phyloP scores from a whole-genome alignment of 1,140 invertebrate genomes.

The Zaprionus tsacasi region DNA sequence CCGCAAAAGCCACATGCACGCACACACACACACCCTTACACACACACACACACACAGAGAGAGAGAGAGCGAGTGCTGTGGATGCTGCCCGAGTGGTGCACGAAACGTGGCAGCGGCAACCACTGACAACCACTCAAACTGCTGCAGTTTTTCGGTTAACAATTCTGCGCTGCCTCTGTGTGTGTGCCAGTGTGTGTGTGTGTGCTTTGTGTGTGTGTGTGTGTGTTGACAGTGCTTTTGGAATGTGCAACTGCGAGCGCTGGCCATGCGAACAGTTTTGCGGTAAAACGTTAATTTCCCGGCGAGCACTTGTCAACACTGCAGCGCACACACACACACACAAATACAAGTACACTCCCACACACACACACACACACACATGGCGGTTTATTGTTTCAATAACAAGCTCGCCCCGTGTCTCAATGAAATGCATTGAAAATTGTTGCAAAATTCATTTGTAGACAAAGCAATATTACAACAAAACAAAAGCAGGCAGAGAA shows the following conservation, averaged over 20 bases:
- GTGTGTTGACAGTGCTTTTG: slow-evolving; percentile 75
- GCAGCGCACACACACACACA: slow-evolving; percentile 48
- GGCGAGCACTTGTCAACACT: slow-evolving; percentile 79
- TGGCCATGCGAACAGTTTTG: slow-evolving; percentile 67
- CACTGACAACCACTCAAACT: slow-evolving; percentile 78
- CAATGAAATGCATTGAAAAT: slow-evolving; percentile 52
- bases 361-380: background rate
- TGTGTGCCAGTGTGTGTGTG: slow-evolving; percentile 18
- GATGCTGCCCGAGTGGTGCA: slow-evolving; percentile 24
- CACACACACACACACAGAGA: slow-evolving; percentile 31
- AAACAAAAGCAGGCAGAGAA: background rate
- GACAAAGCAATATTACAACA: slow-evolving; percentile 18
- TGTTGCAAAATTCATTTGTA: slow-evolving; percentile 40
- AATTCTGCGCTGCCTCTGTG: slow-evolving; percentile 43
- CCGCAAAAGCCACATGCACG: slow-evolving; percentile 71
- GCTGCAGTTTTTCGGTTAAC: slow-evolving; percentile 80
- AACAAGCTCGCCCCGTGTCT: slow-evolving; percentile 25
- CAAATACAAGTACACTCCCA: background rate
- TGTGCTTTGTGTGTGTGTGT: slow-evolving; percentile 40
- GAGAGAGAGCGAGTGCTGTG: background rate
- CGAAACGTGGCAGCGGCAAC: slow-evolving; percentile 55
- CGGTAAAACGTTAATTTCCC: slow-evolving; percentile 81
- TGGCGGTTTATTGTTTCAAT: slow-evolving; percentile 55
- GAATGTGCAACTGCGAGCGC: slow-evolving; percentile 59
- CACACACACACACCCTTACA: slow-evolving; percentile 30